These are phyloP conservation scores for Amorpha juglandis DNA, from an alignment of 2,888 invertebrate species.

Conservation along the genomic window DNA sequence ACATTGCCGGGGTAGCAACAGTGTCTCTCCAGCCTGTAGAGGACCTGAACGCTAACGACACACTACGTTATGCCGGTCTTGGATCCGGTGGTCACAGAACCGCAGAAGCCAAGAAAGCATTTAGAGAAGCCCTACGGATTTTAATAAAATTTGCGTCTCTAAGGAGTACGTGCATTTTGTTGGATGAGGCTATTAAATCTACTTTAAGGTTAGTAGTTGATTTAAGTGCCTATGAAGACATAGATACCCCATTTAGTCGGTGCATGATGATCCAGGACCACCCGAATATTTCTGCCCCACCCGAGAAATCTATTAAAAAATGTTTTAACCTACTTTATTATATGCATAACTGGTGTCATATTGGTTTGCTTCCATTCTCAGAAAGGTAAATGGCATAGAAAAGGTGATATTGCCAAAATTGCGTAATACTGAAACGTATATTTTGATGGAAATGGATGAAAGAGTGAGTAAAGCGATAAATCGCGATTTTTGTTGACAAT, in stretches of 20 bases:
- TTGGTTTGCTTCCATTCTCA: slow-evolving; percentile 53
- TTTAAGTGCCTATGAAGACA: not conserved
- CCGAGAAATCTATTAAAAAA: not conserved
- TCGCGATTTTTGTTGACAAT: not conserved
- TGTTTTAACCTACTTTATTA: not conserved
- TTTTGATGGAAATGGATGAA: slow-evolving; percentile 77
- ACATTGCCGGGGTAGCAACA: slow-evolving; percentile 74
- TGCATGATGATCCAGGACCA: no score
- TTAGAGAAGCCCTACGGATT: slow-evolving; percentile 66
- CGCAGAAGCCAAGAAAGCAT: slow-evolving; percentile 71
- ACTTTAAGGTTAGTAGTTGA: slow-evolving; percentile 63
- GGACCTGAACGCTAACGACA: slow-evolving; percentile 62
- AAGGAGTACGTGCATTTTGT: slow-evolving; percentile 67
- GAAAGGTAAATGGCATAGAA: slow-evolving; percentile 79
- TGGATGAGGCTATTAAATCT: slow-evolving; percentile 67
- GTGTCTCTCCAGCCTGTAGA: slow-evolving; percentile 67
- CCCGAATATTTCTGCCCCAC: no score
- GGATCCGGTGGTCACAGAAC: slow-evolving; percentile 76
- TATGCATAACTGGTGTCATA: not conserved
- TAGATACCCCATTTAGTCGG: not conserved
- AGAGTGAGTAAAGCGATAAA: slow-evolving; percentile 51
- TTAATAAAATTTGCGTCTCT: slow-evolving; percentile 81
- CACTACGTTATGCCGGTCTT: slow-evolving; percentile 68
- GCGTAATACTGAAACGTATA: slow-evolving; percentile 73
- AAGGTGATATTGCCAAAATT: slow-evolving; percentile 78